Conservation (phyloP, 2,888 invertebrate species). For the Xiphydria camelus region DNA sequence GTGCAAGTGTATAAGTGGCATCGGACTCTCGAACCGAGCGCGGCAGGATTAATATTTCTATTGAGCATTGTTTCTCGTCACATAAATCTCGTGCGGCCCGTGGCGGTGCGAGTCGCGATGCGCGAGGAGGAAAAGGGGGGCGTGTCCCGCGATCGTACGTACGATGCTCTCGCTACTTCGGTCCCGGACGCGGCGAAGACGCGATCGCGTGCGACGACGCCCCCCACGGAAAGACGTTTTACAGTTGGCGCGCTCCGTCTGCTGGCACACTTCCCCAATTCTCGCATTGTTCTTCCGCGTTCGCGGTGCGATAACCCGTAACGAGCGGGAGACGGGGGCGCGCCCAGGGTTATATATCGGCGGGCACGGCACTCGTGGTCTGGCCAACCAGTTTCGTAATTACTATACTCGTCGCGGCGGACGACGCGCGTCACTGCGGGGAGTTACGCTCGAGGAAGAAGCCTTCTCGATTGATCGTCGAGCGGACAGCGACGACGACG, state of each 20-base stretch:
- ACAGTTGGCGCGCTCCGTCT: background rate
- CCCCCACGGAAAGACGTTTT: slow-evolving; percentile 2
- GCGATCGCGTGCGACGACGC: slow-evolving; percentile 1
- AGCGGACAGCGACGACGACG: too few species aligned
- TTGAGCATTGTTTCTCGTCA: slow-evolving; percentile 42
- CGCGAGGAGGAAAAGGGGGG: too few species aligned
- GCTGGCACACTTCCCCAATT: slow-evolving; percentile 50
- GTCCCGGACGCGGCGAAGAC: slow-evolving; percentile 1
- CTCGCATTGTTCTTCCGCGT: slow-evolving; percentile 41
- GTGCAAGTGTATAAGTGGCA: too few species aligned
- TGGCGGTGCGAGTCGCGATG: background rate
- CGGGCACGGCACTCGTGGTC: too few species aligned
- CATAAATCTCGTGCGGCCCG: slow-evolving; percentile 34
- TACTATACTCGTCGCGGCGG: background rate
- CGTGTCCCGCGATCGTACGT: slow-evolving; percentile 5
- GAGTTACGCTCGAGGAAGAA: background rate
- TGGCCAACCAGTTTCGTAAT: background rate
- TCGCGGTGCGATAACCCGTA: slow-evolving; percentile 5
- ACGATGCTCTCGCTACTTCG: background rate
- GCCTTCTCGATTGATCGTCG: background rate
- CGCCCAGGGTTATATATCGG: too few species aligned
- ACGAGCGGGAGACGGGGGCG: too few species aligned
- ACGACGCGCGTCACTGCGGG: background rate
- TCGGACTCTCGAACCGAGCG: slow-evolving; percentile 12
- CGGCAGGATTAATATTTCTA: slow-evolving; percentile 43